Conservation (phyloP, 2,113 vertebrate species). For the Myanophis thanlyinensis region DNA sequence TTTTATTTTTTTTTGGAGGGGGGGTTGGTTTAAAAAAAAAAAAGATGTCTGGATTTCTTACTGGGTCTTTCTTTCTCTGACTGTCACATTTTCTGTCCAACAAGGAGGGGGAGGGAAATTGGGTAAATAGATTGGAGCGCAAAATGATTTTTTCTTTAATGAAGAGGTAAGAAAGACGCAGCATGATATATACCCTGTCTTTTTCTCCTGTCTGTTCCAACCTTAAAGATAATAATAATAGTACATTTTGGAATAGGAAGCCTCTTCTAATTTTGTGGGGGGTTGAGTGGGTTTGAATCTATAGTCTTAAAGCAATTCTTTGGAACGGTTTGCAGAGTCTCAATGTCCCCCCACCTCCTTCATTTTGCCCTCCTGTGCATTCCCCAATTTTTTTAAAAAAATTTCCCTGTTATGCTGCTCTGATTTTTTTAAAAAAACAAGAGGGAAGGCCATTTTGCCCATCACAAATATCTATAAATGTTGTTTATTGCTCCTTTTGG, state of each 20-base stretch:
- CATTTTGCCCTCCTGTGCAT: background rate
- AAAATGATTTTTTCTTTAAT: background rate
- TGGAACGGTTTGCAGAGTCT: background rate
- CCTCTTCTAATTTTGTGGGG: fast-evolving
- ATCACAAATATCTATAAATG: background rate
- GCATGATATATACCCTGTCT: background rate
- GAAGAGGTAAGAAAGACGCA: background rate
- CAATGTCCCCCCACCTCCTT: background rate
- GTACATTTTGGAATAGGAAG: background rate
- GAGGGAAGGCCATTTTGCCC: background rate
- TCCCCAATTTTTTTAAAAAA: background rate
- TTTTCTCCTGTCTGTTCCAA: background rate
- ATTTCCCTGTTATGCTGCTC: background rate
- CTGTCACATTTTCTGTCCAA: background rate
- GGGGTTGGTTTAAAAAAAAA: no score
- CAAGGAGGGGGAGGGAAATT: no score
- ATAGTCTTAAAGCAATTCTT: background rate
- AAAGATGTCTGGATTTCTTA: background rate
- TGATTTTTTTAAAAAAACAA: background rate
- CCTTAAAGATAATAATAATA: background rate
- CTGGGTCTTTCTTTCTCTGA: background rate
- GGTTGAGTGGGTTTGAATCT: background rate
- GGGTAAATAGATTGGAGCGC: background rate
- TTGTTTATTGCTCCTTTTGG: background rate
- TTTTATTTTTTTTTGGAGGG: background rate